Conservation (phyloP, 2,113 vertebrate genomes). For the Aegithalos caudatus region DNA sequence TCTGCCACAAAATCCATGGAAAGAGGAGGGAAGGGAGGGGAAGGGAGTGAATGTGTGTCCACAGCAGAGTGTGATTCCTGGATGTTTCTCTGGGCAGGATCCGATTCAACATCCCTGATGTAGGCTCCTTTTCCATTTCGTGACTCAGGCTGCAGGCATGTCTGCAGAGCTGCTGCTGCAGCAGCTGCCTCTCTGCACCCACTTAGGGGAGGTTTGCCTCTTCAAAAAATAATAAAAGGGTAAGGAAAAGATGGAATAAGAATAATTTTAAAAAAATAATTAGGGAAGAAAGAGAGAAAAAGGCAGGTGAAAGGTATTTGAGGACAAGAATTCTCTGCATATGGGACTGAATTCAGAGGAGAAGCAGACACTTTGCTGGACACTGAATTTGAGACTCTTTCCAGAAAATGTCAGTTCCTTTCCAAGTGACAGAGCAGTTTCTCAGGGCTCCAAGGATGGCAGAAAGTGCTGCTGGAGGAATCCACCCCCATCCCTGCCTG, state of each 20-base stretch:
- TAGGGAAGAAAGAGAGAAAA: background rate
- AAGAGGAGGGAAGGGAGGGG: background rate
- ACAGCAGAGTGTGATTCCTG: background rate
- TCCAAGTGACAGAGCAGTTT: slow-evolving; percentile 58
- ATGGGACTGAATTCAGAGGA: background rate
- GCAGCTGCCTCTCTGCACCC: slow-evolving; percentile 4
- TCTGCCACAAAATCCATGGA: background rate
- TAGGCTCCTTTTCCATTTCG: background rate
- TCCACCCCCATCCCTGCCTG: background rate
- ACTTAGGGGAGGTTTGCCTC: background rate
- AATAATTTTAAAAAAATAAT: background rate
- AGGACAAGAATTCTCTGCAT: background rate
- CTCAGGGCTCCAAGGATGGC: background rate
- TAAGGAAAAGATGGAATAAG: background rate
- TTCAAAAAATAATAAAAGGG: no score
- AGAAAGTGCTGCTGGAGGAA: background rate
- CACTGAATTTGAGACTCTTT: background rate
- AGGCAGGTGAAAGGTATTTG: background rate
- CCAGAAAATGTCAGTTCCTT: slow-evolving; percentile 40
- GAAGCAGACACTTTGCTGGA: slow-evolving; percentile 32
- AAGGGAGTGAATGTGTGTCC: background rate
- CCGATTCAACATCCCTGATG: background rate
- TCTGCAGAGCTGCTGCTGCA: slow-evolving; percentile 29
- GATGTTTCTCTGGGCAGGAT: background rate
- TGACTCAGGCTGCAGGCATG: slow-evolving; percentile 61